Base-by-base conservation (phyloP, 2,888 invertebrate genomes). In the Philereme vetulata region DNA sequence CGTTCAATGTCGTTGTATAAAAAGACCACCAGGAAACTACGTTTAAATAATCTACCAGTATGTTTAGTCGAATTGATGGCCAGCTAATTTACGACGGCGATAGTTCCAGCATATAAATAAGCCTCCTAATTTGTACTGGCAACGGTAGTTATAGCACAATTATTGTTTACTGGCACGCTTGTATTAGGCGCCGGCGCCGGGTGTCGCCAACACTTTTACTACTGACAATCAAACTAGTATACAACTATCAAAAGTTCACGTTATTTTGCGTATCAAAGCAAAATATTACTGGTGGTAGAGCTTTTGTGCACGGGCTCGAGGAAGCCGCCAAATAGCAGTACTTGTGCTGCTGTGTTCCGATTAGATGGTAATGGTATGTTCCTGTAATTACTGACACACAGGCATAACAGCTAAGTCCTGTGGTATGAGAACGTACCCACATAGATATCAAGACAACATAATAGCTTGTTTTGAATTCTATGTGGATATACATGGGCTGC, bases 21-120 rank as follows among this genome's bases (percentile, higher is more conserved):
- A 60, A 61, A 65, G 65, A 65, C 68, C 64, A 65, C 65, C 65
- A 52, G 57, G 52, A 62, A 61, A 49, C 54, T 33, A 54, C 47
- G 60, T 38, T 45, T 52, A 57, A 65, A 66, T 59, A 62, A 35
- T 5, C 5, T 10, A n/a, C 3, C n/a, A 10, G 7, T 44, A 44
- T 21, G 40, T 35, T 32, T 42, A 51, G 40, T 51, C 72, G 74
- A 72, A 76, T 77, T 80, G 78, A 83, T 75, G 71, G 76, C 62
- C 74, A 75, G 75, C 77, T 81, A 84, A 87, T 88, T 86, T 82
- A 85, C 78, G 76, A 74, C 72, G 52, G 66, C 8, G 7, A 70
- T 75, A 77, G 67, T 71, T 67, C 67, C 68, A 65, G 85, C 82
- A 85, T 86, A 82, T 76, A 75, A 87, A 87, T 85, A 78, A 86